Conservation (phyloP, 1,140 invertebrate species). For the Neodiprion pinetum region DNA sequence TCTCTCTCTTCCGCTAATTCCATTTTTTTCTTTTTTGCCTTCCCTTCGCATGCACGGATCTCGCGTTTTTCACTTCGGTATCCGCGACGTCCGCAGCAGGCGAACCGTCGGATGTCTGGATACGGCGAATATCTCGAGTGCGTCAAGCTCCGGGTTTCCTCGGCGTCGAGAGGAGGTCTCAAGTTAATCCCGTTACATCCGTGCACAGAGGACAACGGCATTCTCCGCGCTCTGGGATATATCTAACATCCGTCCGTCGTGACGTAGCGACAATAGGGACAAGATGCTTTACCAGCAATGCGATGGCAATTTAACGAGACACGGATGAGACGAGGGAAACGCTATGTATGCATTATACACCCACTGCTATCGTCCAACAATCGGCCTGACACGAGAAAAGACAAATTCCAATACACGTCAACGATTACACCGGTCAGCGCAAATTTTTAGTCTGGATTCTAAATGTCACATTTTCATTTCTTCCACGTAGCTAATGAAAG, state of each 20-base stretch:
- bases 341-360: too few relatives aligned
- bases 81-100: not conserved
- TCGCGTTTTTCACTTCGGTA: not conserved
- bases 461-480: too few relatives aligned
- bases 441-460: too few relatives aligned
- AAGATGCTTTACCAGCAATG: not conserved
- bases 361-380: too few relatives aligned
- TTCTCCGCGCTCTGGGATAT: not conserved
- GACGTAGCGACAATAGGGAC: not conserved
- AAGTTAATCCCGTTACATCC: constrained; percentile 7
- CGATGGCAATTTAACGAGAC: constrained; percentile 7
- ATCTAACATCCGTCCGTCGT: not conserved
- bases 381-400: too few relatives aligned
- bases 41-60: not conserved
- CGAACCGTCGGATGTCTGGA: not conserved
- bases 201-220: not conserved
- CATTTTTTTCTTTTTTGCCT: not conserved
- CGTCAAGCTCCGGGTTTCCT: too few relatives aligned
- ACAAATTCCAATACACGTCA: too few relatives aligned
- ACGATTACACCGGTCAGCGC: too few relatives aligned
- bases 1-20: not conserved
- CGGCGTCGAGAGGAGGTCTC: not conserved
- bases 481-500: too few relatives aligned
- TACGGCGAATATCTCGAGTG: not conserved
- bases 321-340: not conserved